Evolutionary conservation across 2,888 invertebrate species (phyloP), one percentile per base, ranked within the genome.

Genomic region (Eupithecia centaureata): DNA sequence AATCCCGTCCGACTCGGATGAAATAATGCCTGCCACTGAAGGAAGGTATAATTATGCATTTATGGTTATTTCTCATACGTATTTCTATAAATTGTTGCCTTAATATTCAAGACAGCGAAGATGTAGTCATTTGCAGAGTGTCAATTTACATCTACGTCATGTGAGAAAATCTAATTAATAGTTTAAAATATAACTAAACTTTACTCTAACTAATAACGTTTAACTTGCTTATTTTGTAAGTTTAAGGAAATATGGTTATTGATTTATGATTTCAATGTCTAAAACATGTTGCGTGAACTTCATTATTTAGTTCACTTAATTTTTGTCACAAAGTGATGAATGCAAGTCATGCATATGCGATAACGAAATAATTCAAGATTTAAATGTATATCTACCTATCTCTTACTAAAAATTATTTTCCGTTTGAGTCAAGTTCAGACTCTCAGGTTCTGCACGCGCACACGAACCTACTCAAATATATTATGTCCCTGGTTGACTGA

Each of bases 1-100:
- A 89, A 91, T 91, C 91, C 87, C 79, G 67, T 70, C 72, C 68
- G 71, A 81, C 71, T 70, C 61, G 79, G 67, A 73, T 69, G 73
- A 70, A 73, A 76, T 79, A 73, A 71, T 73, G 52, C 25, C 52
- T 32, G 57, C 22, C 12, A 7, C 57, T 57, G 57, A 57, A 57
- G 27, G 15, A 52, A 25, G 25, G 30, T 30, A 10, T 30, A n/a
- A 28, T 56, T 28, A 57, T 57, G 32, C 57, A 22, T 30, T 22
- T 33, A 32, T 57, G 32, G 8, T 57, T 57, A 18, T 56, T 12
- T 33, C 30, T n/a, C 30, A 13, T 32, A 18, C n/a, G 42, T 42
- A 10, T 22, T 2, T 8, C n/a, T 42, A 42, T 18, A 10, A n/a
- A 42, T 18, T 42, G 8, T 42, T 10, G 42, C 42, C 42, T 42